Evolutionary conservation across 2,888 invertebrate genomes (phyloP).

Genomic region (Microchrysa polita): DNA sequence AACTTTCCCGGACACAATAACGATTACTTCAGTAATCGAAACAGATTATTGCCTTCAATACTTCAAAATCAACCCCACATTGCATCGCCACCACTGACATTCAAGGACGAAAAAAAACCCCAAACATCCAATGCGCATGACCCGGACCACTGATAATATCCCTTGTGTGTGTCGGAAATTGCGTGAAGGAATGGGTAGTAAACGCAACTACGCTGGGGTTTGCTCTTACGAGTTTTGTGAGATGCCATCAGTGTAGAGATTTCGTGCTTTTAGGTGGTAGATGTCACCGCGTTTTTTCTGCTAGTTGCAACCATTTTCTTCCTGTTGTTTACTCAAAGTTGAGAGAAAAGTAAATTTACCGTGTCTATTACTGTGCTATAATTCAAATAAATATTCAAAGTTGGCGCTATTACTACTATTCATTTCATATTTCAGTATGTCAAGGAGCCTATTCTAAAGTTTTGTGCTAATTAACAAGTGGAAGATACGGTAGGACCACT

Average conservation of each 20-base stretch:
- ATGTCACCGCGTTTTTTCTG: conserved; percentile 34
- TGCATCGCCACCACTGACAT: conserved; percentile 2
- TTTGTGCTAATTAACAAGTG: conserved; percentile 24
- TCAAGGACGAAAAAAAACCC: neutral
- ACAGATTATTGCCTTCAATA: no score
- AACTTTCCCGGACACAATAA: no score
- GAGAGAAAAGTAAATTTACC: neutral
- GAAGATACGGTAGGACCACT: neutral
- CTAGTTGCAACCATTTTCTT: conserved; percentile 13
- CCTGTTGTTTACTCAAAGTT: conserved; percentile 11
- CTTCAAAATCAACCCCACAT: neutral
- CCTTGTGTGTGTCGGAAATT: conserved; percentile 30
- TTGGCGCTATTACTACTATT: neutral
- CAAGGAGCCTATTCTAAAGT: neutral
- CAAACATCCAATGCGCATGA: conserved; percentile 29
- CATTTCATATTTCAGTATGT: neutral
- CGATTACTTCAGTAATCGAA: no score
- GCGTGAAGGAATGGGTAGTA: conserved; percentile 40
- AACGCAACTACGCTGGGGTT: conserved; percentile 12
- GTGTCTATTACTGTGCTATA: neutral
- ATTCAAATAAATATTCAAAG: neutral
- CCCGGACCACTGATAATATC: conserved; percentile 23
- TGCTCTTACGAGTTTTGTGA: conserved; percentile 35
- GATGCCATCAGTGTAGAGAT: conserved; percentile 50
- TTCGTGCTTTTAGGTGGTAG: conserved; percentile 47